Conservation (phyloP, 2,888 invertebrate genomes). For the Junonia oenone region DNA sequence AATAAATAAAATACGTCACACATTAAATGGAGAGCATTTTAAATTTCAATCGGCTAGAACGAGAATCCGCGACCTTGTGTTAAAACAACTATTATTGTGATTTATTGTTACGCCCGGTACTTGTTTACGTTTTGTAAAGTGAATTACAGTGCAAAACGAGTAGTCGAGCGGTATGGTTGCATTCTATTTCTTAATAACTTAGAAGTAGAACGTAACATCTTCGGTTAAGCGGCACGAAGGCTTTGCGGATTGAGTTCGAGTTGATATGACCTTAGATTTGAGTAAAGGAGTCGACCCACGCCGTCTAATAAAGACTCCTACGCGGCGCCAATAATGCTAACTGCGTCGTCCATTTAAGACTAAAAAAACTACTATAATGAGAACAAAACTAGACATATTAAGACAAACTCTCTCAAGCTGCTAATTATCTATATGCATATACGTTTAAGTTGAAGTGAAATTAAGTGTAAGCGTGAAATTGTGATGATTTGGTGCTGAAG, state of each 20-base stretch:
- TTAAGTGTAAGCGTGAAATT: slow-evolving; percentile 18
- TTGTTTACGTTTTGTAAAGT: slow-evolving; percentile 59
- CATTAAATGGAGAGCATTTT: slow-evolving; percentile 47
- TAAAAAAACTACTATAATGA: slow-evolving; percentile 45
- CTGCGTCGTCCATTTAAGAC: slow-evolving; percentile 41
- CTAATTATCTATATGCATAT: slow-evolving; percentile 4
- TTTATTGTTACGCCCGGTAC: slow-evolving; percentile 59
- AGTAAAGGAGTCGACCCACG: slow-evolving; percentile 67
- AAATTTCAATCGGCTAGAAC: slow-evolving; percentile 44
- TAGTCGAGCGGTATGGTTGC: slow-evolving; percentile 42
- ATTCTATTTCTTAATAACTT: slow-evolving; percentile 37
- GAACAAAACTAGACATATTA: slow-evolving; percentile 44
- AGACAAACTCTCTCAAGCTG: slow-evolving; percentile 36
- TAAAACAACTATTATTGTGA: slow-evolving; percentile 42
- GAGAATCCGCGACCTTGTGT: slow-evolving; percentile 51
- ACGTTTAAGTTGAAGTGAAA: slow-evolving; percentile 22
- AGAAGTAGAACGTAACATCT: slow-evolving; percentile 45
- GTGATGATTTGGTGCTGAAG: slow-evolving; percentile 28
- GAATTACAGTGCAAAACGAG: slow-evolving; percentile 32
- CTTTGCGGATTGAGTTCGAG: slow-evolving; percentile 42
- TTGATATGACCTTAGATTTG: slow-evolving; percentile 60
- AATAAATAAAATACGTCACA: slow-evolving; percentile 56
- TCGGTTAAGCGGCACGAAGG: slow-evolving; percentile 40
- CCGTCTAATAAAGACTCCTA: slow-evolving; percentile 69
- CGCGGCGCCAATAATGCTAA: slow-evolving; percentile 47